A percentile compares a stretch with the other conserved stretches of the same genome.
Conservation (phyloP, 2,888 invertebrate genomes). For the Nudaria mundana region DNA sequence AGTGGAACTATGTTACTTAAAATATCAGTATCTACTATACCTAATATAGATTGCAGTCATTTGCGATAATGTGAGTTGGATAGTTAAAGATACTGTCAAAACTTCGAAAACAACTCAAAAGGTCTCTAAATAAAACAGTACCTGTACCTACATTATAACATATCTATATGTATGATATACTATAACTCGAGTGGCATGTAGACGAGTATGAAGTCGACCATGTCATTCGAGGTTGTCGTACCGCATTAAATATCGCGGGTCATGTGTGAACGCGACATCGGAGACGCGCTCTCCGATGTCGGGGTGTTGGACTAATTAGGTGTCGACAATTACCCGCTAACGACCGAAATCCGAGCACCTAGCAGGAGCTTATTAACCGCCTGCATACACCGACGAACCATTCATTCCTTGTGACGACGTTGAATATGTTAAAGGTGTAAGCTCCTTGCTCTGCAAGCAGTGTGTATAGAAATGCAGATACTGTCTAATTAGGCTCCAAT, state of each 20-base stretch:
- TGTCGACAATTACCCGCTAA: slow-evolving; percentile 74
- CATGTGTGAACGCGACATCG: slow-evolving; percentile 66
- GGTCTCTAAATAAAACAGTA: not conserved
- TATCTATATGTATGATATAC: too few species aligned
- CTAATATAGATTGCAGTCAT: too few species aligned
- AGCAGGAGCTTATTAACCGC: slow-evolving; percentile 65
- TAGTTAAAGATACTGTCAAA: too few species aligned
- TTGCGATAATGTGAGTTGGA: too few species aligned
- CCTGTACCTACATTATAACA: too few species aligned
- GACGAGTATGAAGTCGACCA: slow-evolving; percentile 4
- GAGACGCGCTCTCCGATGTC: slow-evolving; percentile 57
- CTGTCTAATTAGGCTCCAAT: slow-evolving; percentile 16
- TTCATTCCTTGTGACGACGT: slow-evolving; percentile 37
- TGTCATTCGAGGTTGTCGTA: slow-evolving; percentile 27
- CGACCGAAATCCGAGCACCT: slow-evolving; percentile 68
- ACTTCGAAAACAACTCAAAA: not conserved
- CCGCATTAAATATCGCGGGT: slow-evolving; percentile 59
- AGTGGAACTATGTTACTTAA: too few species aligned
- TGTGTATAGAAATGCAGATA: slow-evolving; percentile 8
- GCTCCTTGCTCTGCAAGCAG: slow-evolving; percentile 15
- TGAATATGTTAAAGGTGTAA: slow-evolving; percentile 23
- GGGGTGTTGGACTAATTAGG: slow-evolving; percentile 67
- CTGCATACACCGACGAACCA: slow-evolving; percentile 37
- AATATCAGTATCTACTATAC: too few species aligned
- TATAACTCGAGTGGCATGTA: slow-evolving; percentile 10